phyloP scores from a whole-genome alignment of 1,140 invertebrate genomes.

The Drosophila bifasciata region DNA sequence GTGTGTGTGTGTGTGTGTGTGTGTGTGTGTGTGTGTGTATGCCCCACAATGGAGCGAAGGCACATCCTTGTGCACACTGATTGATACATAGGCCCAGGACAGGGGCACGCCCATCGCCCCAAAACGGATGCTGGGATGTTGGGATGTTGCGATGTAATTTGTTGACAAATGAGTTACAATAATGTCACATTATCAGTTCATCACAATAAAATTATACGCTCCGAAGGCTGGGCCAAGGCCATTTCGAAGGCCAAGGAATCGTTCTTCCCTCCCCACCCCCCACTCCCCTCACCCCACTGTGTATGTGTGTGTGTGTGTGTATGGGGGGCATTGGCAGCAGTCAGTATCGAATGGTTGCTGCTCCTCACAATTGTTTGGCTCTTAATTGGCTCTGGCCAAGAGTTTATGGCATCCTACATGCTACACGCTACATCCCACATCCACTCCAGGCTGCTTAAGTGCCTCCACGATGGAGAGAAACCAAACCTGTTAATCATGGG shows the following conservation, averaged over 20 bases:
- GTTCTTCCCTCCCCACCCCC: conserved; percentile 4
- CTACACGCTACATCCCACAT: not conserved
- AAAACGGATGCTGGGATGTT: too few species aligned
- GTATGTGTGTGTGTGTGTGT: too few species aligned
- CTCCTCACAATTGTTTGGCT: conserved; percentile 5
- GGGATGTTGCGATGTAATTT: conserved; percentile 64
- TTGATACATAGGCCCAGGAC: conserved; percentile 66
- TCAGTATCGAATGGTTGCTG: too few species aligned
- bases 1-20: conserved; percentile 46
- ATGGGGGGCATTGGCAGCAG: too few species aligned
- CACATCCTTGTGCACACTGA: conserved; percentile 57
- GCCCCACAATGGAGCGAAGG: not conserved
- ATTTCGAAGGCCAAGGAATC: conserved; percentile 10
- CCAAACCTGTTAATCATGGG: conserved; percentile 50
- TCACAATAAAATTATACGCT: conserved; percentile 80
- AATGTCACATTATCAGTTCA: conserved; percentile 82
- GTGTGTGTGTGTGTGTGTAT: not conserved
- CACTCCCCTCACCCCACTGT: not conserved
- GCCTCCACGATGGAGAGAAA: conserved; percentile 27
- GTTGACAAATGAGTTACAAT: conserved; percentile 81
- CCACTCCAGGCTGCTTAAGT: conserved; percentile 23
- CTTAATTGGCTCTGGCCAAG: conserved; percentile 38
- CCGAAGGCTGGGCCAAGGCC: conserved; percentile 20
- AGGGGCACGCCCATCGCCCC: conserved; percentile 2
- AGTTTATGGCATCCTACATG: conserved; percentile 26